Evolutionary conservation across 2,797 vertebrate genomes (phyloP).

Genomic region (Macroramphosus scolopax): DNA sequence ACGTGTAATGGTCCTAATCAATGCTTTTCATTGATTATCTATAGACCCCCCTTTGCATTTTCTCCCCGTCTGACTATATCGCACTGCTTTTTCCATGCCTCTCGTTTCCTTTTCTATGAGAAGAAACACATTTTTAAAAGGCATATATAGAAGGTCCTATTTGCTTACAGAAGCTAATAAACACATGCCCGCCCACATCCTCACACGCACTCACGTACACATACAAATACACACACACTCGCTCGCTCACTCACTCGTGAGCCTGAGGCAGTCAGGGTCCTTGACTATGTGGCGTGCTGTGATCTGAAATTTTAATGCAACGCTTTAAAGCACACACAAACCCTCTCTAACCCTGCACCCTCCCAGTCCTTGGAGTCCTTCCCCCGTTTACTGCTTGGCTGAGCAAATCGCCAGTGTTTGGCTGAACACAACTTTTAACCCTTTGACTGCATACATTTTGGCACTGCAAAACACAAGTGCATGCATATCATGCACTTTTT

Average conservation of each 20-base stretch:
- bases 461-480: constrained; percentile 51
- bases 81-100: constrained; percentile 27
- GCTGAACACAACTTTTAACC: constrained; percentile 80
- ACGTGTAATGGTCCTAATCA: constrained; percentile 59
- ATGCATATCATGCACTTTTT: constrained; percentile 47
- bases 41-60: constrained; percentile 22
- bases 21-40: constrained; percentile 59
- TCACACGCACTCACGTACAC: constrained; percentile 23
- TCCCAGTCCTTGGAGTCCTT: constrained; percentile 77
- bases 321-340: constrained; percentile 79
- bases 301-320: constrained; percentile 82
- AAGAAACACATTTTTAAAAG: constrained; percentile 55
- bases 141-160: constrained; percentile 57
- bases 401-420: constrained; percentile 78
- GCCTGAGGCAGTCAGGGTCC: constrained; percentile 78
- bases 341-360: constrained; percentile 77
- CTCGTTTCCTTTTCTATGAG: constrained; percentile 56
- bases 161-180: constrained; percentile 74
- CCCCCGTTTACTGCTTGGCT: constrained; percentile 79
- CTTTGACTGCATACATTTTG: constrained; percentile 71
- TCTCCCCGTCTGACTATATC: too few relatives aligned
- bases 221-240: constrained; percentile 23
- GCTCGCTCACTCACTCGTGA: constrained; percentile 59
- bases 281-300: constrained; percentile 80
- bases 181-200: constrained; percentile 63